Evolutionary conservation across 2,113 vertebrate genomes (phyloP), one percentile per base, ranked within the genome.

Genomic region (Castor canadensis): DNA sequence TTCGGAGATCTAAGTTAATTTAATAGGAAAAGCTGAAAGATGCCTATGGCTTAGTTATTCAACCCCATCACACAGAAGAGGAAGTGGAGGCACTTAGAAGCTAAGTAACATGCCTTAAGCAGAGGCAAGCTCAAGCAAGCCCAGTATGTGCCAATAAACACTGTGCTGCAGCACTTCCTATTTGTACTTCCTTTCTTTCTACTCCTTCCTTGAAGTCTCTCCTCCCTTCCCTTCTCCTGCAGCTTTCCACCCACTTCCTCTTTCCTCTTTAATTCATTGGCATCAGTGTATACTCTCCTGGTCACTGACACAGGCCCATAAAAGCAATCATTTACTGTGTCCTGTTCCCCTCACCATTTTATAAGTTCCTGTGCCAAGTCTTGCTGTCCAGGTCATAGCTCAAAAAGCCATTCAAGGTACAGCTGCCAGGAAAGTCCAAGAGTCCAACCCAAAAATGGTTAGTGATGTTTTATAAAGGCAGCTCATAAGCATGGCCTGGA

Each of bases 131-230:
- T 89, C 45, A 35, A 8, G 26, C 11, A 5, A 43, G 67, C 58
- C 28, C 24, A 54, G 15, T 4, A 0, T 1, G 8, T 56, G 17
- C 56, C 32, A 7, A 28, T 17, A 30, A 30, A 3, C 30, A 2
- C 64, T 26, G 45, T 26, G 17, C 17, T 56, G 24, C 28, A 24
- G 1, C 13, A 8, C 1, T 52, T 30, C 43, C 6, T 10, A 54
- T 9, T 2, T 16, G 26, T 2, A 16, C 19, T 32, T 49, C 9
- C 45, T 77, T 67, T 24, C 12, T 13, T 60, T 52, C 12, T 19
- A 40, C 17, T 49, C 35, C 19, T 71, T 40, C 28, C n/a, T 45
- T 20, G 26, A 38, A 15, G 38, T 80, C 26, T 67, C 40, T 69
- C 17, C 45, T 12, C 52, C 43, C 20, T 49, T 0, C 58, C 16